Base-by-base conservation (phyloP, 2,888 invertebrate genomes). In the Lochmaea crataegi region DNA sequence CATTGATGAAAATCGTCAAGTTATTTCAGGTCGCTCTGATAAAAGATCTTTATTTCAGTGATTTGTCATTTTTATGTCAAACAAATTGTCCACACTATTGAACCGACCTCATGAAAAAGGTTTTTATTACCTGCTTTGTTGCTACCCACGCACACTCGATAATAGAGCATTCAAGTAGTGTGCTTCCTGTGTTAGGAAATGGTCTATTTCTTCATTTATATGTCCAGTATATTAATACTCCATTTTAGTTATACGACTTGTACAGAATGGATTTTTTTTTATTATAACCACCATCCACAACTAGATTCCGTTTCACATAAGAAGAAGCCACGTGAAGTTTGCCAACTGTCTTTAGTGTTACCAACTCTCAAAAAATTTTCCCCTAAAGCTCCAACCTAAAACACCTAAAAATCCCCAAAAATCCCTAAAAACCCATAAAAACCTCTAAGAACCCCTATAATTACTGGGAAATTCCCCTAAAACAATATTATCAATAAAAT, bases 1-100 rank as follows among this genome's bases (percentile, higher is more conserved):
- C 81, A 81, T 82, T 82, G 79, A 81, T 60, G 41, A 76, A 64
- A 71, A 71, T 75, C 77, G 75, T 77, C 71, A 71, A 76, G 79
- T 71, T 77, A 76, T 76, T 78, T 78, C 74, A 73, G 75, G 64
- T 71, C 69, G 72, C 56, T 74, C 51, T 18, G 48, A 77, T 77
- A 76, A 79, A 76, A 75, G 76, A 68, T 56, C 69, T 75, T 72
- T 76, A 80, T 78, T 80, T 78, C 79, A 74, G 70, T 76, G 79
- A 81, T 83, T 83, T 82, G 82, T 81, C 81, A 82, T 80, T 82
- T 81, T 80, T 75, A 80, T 83, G 83, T 83, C 83, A 83, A 83
- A 82, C 82, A 83, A 80, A 82, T 82, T 79, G 80, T 77, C 76
- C 76, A 76, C 75, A 75, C 76, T 72, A 79, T 81, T 71, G 66